Conservation (phyloP, 1,140 invertebrate species). For the Aleiodes sp. region DNA sequence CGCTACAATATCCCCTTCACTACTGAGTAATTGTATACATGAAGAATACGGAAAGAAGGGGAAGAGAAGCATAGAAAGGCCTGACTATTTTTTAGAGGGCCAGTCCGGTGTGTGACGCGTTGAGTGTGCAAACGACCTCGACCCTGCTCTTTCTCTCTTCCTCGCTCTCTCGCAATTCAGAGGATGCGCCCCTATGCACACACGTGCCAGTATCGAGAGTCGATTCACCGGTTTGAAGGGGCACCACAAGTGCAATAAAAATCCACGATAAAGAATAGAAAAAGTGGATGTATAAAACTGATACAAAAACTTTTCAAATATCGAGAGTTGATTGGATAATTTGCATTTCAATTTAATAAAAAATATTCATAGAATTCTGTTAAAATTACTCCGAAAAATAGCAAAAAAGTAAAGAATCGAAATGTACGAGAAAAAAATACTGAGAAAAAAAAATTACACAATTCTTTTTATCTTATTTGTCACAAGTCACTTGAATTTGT, state of each 20-base stretch:
- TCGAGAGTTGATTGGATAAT: not conserved
- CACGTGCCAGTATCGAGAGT: constrained; percentile 19
- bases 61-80: not conserved
- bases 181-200: constrained; percentile 3
- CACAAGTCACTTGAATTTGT: too few relatives aligned
- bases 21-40: not conserved
- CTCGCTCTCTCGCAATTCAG: too few relatives aligned
- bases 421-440: too few relatives aligned
- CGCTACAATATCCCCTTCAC: not conserved
- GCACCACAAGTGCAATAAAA: constrained; percentile 14
- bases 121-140: constrained; percentile 27
- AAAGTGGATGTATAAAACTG: not conserved
- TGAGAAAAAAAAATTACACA: too few relatives aligned
- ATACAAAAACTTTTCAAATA: not conserved
- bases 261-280: not conserved
- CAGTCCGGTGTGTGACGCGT: not conserved
- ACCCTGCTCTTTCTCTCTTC: not conserved
- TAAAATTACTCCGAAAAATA: too few relatives aligned
- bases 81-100: constrained; percentile 1
- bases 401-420: too few relatives aligned
- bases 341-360: not conserved
- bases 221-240: not conserved
- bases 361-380: too few relatives aligned
- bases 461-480: too few relatives aligned
- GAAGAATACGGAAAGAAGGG: not conserved